Base-by-base conservation (phyloP, 2,113 vertebrate species). In the Mesembrinibis cayennensis region DNA sequence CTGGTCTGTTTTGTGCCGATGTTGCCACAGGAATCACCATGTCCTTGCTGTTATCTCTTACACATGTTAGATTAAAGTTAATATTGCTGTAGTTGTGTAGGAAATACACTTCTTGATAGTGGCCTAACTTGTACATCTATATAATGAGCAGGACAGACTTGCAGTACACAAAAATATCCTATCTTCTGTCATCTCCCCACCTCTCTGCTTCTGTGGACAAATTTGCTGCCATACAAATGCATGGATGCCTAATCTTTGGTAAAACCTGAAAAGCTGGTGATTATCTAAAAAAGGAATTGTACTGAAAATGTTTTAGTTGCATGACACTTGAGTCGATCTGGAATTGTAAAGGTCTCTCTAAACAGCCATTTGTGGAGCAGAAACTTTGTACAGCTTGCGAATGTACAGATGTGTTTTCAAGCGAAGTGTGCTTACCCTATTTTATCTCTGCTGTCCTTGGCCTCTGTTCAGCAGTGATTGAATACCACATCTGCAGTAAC, bases 1-100 rank as follows among this genome's bases (percentile, higher is more conserved):
- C n/a, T 40, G 50, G 38, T 30, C 50, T 34, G 32, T 29, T 15
- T 72, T 86, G 82, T 89, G 62, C 71, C 88, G 76, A 17, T 36
- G 86, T 90, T 95, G 70, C 88, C n/a, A 44, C 72, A 82, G 76
- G 85, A 62, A 79, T 91, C 38, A 10, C 77, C 15, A 2, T 44
- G 71, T 44, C 74, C 71, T 76, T 76, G 62, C 79, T 88, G 69
- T 62, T 89, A 3, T 16, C 58, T 94, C 19, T 83, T n/a, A 18
- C 3, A 1, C 21, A 49, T 45, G 26, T 3, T 72, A 76, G 32
- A 26, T 72, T 45, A 4, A n/a, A 67, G 22, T 59, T 71, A 13
- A 38, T 72, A 52, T 22, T 40, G 32, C 36, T 94, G 58, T 16
- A 3, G 55, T 59, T 50, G 8, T 17, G 58, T 61, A 56, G 78